Conservation (phyloP, 2,888 invertebrate genomes). For the Rhopalosiphum nymphaeae region DNA sequence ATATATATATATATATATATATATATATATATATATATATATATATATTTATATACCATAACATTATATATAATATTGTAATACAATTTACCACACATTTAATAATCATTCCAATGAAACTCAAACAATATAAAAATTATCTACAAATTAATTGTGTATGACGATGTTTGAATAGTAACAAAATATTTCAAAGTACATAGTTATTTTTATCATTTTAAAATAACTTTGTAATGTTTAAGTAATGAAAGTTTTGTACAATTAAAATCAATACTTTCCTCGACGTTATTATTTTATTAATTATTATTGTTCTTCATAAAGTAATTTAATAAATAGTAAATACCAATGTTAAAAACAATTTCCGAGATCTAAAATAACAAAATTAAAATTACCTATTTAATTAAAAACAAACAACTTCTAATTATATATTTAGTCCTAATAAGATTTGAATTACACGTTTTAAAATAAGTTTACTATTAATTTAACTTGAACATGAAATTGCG, state of each 20-base stretch:
- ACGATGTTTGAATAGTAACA: background rate
- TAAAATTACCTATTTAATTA: background rate
- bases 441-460: background rate
- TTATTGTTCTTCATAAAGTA: background rate
- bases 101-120: background rate
- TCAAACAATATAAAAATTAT: background rate
- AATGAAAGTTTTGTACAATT: background rate
- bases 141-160: background rate
- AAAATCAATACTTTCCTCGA: background rate
- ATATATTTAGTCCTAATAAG: background rate
- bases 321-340: slow-evolving; percentile 1
- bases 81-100: background rate
- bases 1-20: no score
- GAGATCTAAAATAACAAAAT: background rate
- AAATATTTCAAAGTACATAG: no score
- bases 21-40: no score
- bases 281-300: background rate
- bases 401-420: background rate
- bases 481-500: background rate
- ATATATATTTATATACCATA: background rate
- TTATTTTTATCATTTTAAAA: background rate
- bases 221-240: background rate
- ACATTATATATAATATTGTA: background rate
- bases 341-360: background rate
- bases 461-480: slow-evolving; percentile 8